phyloP scores from a whole-genome alignment of 1,140 invertebrate species.

The Aphelenchoides besseyi region DNA sequence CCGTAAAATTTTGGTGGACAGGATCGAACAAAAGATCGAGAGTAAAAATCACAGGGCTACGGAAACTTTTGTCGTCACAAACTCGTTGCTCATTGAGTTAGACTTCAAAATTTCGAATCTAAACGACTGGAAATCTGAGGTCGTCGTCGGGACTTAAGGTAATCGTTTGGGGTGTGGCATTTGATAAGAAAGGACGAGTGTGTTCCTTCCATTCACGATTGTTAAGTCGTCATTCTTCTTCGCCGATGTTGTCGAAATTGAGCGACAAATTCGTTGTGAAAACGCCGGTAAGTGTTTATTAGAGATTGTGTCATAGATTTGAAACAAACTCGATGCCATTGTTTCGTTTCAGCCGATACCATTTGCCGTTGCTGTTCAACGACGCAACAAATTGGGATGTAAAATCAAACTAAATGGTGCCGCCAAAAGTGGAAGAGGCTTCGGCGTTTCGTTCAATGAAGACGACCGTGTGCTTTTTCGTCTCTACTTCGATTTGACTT shows the following conservation, averaged over 20 bases:
- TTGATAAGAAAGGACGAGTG: background rate
- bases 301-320: no score
- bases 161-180: no score
- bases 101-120: no score
- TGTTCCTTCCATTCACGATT: background rate
- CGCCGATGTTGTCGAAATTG: background rate
- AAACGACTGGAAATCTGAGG: no score
- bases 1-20: no score
- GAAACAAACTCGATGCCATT: background rate
- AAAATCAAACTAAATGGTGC: background rate
- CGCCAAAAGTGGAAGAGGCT: background rate
- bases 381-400: background rate
- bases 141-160: no score
- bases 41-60: no score
- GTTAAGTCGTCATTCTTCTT: background rate
- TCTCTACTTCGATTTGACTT: background rate
- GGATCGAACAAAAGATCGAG: no score
- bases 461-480: slow-evolving; percentile 5
- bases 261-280: slow-evolving; percentile 4
- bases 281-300: background rate
- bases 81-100: no score
- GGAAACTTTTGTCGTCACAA: no score
- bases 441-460: slow-evolving; percentile 2
- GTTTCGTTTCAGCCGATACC: slow-evolving; percentile 14
- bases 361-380: slow-evolving; percentile 6